phyloP scores from a whole-genome alignment of 2,888 invertebrate species.

The Clepsis dumicolana region DNA sequence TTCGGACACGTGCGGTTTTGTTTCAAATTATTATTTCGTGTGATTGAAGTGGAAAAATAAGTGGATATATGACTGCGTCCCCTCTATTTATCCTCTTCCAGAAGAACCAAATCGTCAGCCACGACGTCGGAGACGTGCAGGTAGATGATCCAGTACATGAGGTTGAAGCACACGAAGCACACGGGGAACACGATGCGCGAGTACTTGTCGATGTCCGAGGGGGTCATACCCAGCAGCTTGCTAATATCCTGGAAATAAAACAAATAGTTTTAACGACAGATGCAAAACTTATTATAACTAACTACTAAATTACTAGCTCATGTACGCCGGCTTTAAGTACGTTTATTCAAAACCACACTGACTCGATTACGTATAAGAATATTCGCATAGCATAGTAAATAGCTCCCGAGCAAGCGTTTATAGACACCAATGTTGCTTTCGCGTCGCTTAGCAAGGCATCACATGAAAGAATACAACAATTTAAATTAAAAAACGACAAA shows the following conservation, averaged over 20 bases:
- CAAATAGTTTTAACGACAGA: conserved; percentile 16
- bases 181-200: conserved; percentile 99
- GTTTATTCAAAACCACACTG: background rate
- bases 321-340: background rate
- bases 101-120: conserved; percentile 95
- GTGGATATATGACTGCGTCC: conserved; percentile 66
- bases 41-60: conserved; percentile 67
- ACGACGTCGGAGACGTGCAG: conserved; percentile 98
- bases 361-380: background rate
- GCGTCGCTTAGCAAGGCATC: conserved; percentile 30
- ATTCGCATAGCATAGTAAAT: conserved; percentile 25
- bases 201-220: conserved; percentile 99
- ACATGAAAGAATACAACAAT: background rate
- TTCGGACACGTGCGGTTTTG: conserved; percentile 44
- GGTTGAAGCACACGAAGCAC: conserved; percentile 99
- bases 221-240: conserved; percentile 96
- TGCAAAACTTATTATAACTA: background rate
- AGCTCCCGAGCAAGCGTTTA: background rate
- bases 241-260: conserved; percentile 90
- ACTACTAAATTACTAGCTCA: background rate
- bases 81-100: conserved; percentile 88
- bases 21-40: conserved; percentile 75
- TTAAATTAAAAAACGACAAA: background rate
- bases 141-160: conserved; percentile 99
- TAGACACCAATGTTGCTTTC: conserved; percentile 14